Evolutionary conservation across 2,797 vertebrate species (phyloP), one percentile per base, ranked within the genome.

Genomic region (Euphonia xanthogaster): DNA sequence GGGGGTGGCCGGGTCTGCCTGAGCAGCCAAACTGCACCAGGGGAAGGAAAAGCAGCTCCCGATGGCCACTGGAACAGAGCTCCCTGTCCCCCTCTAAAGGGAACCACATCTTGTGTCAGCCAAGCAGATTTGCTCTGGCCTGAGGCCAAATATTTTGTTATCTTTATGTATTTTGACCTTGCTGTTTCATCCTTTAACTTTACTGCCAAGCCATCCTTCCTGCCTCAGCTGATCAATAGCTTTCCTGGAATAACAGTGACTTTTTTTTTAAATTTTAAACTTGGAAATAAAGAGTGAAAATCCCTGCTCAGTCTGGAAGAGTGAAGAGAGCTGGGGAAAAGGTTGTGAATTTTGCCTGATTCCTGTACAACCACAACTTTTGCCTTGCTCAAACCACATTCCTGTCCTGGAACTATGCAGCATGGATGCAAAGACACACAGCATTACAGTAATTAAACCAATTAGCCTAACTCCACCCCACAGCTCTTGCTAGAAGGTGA

Each of bases 391-490:
- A 83, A 40, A 27, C 65, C 37, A 10, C 1, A 7, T 10, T 3
- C 1, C 5, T 7, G 19, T 2, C 78, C 63, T 57, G 33, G 17
- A 51, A 11, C 24, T 4, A 1, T 3, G 0, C 19, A 14, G 6
- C 39, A 44, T 0, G 7, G 14, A 23, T 10, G 13, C 51, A 70
- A 58, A 67, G 25, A 16, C 44, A 68, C 7, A 3, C 11, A 23
- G 3, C 1, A 6, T 10, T 1, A 13, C 1, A n/a, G 2, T 1
- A 53, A 72, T 48, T 30, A 39, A 57, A 33, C 27, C 21, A 73
- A 51, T 61, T 1, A 16, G 0, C 7, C 15, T 19, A 11, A 33
- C 23, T 12, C 8, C 51, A 72, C 4, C 20, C 40, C 17, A 1
- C 1, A 1, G 30, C 16, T 16, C n/a, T 21, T 55, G 20, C 54